A percentile compares a stretch with the other conserved stretches of the same genome.
Conservation (phyloP, 2,888 invertebrate species). For the Iselma pallidipennis region DNA sequence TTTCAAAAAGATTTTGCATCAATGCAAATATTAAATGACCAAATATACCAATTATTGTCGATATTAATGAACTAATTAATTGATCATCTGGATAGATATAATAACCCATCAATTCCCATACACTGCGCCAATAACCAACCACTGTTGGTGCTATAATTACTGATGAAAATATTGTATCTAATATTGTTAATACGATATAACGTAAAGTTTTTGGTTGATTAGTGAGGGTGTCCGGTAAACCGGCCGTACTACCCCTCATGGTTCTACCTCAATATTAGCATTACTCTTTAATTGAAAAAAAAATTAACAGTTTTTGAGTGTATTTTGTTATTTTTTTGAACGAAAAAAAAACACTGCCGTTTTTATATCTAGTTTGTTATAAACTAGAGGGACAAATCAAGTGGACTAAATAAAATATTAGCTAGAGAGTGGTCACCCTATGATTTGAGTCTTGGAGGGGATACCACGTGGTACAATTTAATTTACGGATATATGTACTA, state of each 20-base stretch:
- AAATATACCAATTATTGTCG: constrained; percentile 70
- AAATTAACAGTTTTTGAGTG: background rate
- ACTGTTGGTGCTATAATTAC: constrained; percentile 78
- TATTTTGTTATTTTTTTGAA: constrained; percentile 7
- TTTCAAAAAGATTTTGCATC: constrained; percentile 65
- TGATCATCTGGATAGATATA: constrained; percentile 68
- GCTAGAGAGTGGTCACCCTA: constrained; percentile 34
- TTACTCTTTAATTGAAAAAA: background rate
- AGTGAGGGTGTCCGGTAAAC: constrained; percentile 63
- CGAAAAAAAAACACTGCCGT: constrained; percentile 18
- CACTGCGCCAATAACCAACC: constrained; percentile 85
- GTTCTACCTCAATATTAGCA: constrained; percentile 5
- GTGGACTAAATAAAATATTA: constrained; percentile 26
- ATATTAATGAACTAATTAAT: constrained; percentile 67
- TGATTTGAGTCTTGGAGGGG: constrained; percentile 22
- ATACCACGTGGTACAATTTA: constrained; percentile 26
- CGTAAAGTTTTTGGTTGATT: constrained; percentile 34
- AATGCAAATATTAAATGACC: constrained; percentile 73
- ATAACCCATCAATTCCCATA: constrained; percentile 78
- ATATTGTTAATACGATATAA: constrained; percentile 64
- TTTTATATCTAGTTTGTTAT: too few species aligned
- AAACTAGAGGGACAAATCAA: background rate
- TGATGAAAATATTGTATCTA: constrained; percentile 75
- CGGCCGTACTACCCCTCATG: constrained; percentile 72
- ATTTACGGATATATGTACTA: constrained; percentile 12